A percentile compares a stretch with the other conserved stretches of the same genome.
phyloP scores from a whole-genome alignment of 2,888 invertebrate species.

The Desoria tigrina region DNA sequence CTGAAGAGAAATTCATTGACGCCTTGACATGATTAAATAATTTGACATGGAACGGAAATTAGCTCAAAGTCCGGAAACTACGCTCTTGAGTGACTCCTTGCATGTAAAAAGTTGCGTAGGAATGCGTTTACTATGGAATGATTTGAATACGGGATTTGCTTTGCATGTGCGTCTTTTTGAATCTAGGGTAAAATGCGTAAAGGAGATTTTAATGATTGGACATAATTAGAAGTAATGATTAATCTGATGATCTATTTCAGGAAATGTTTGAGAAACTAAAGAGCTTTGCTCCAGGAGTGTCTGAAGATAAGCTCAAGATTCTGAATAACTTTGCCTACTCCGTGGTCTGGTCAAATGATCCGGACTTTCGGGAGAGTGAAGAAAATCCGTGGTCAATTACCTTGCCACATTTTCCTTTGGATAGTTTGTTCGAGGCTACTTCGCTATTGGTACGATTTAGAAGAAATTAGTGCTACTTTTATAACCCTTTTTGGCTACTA shows the following conservation, averaged over 20 bases:
- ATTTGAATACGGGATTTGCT: not conserved
- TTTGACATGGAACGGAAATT: not conserved
- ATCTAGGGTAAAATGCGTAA: not conserved
- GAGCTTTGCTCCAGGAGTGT: conserved; percentile 61
- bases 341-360: conserved; percentile 73
- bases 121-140: too few species aligned
- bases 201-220: too few species aligned
- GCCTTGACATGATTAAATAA: too few species aligned
- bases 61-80: not conserved
- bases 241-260: conserved; percentile 55
- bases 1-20: too few species aligned
- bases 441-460: conserved; percentile 72
- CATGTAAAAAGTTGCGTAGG: conserved; percentile 3
- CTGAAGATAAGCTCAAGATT: conserved; percentile 64
- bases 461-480: too few species aligned
- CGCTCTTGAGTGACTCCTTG: not conserved
- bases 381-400: conserved; percentile 57
- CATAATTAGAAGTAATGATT: too few species aligned
- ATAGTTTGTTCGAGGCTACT: conserved; percentile 70
- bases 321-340: conserved; percentile 77
- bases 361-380: conserved; percentile 58
- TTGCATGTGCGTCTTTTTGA: not conserved
- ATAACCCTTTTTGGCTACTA: too few species aligned
- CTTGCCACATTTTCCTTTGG: conserved; percentile 87
- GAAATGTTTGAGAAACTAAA: conserved; percentile 63